Conservation (phyloP, 1,140 invertebrate genomes). For the Harlomillsia oculata region DNA sequence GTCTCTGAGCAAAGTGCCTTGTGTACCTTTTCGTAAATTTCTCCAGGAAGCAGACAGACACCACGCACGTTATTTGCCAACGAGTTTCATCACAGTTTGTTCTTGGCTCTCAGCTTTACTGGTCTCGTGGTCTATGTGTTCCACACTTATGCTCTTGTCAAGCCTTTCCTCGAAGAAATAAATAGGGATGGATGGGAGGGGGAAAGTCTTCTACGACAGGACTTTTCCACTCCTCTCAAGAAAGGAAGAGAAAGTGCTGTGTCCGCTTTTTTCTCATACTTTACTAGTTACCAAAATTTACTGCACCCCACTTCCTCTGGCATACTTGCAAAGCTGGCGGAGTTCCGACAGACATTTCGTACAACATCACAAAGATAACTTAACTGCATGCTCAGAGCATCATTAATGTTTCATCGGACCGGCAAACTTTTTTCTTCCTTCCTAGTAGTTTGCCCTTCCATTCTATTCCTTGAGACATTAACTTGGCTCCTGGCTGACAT, state of each 20-base stretch:
- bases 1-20: no score
- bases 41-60: background rate
- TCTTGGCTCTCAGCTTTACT: background rate
- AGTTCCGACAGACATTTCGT: background rate
- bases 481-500: background rate
- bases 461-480: background rate
- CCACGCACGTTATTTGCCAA: no score
- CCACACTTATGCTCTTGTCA: background rate
- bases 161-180: background rate
- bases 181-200: conserved; percentile 11
- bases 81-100: no score
- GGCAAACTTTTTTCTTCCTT: conserved; percentile 5
- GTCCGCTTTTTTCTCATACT: background rate
- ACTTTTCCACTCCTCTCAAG: conserved; percentile 7
- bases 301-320: conserved; percentile 7
- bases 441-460: conserved; percentile 1
- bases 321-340: background rate
- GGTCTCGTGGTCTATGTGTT: background rate
- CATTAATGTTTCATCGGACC: conserved; percentile 13
- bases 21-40: no score
- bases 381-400: conserved; percentile 16
- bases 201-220: conserved; percentile 8
- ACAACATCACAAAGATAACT: conserved; percentile 5
- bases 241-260: conserved; percentile 10
- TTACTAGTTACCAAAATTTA: conserved; percentile 9